Percentiles rank a stretch among this genome's conserved stretches.
phyloP scores from a whole-genome alignment of 2,888 invertebrate genomes.

The Pasiphila rectangulata region DNA sequence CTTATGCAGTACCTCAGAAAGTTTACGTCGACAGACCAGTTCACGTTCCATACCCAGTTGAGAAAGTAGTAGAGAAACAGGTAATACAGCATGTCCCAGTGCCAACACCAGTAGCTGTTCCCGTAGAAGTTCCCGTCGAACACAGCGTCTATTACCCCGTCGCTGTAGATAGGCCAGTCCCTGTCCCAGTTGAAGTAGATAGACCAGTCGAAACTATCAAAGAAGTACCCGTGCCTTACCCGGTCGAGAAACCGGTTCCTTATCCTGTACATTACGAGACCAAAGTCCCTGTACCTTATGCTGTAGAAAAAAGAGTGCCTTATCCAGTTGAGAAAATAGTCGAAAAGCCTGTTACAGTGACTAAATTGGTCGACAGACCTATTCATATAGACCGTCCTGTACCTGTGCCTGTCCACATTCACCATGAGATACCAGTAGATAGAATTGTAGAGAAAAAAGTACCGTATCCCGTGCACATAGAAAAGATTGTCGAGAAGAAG shows the following conservation, averaged over 20 bases:
- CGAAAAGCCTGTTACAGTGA: slow-evolving; percentile 78
- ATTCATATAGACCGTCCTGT: slow-evolving; percentile 65
- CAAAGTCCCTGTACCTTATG: slow-evolving; percentile 74
- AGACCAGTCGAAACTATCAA: slow-evolving; percentile 49
- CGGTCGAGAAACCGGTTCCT: slow-evolving; percentile 74
- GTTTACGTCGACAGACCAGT: slow-evolving; percentile 77
- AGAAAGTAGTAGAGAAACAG: slow-evolving; percentile 78
- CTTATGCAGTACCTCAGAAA: slow-evolving; percentile 73
- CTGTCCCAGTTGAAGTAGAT: slow-evolving; percentile 69
- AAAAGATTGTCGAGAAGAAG: slow-evolving; percentile 74
- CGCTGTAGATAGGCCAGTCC: slow-evolving; percentile 64
- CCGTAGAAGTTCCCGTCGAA: slow-evolving; percentile 61
- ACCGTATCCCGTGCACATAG: slow-evolving; percentile 65
- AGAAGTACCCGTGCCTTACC: slow-evolving; percentile 71
- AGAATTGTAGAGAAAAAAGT: slow-evolving; percentile 75
- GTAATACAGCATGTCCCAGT: slow-evolving; percentile 61
- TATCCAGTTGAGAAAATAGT: slow-evolving; percentile 71
- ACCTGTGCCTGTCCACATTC: slow-evolving; percentile 58
- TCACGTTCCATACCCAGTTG: slow-evolving; percentile 73
- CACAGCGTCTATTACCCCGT: slow-evolving; percentile 61
- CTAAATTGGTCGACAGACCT: slow-evolving; percentile 68
- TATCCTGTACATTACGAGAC: slow-evolving; percentile 68
- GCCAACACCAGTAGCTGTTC: slow-evolving; percentile 69
- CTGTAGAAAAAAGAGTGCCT: slow-evolving; percentile 75
- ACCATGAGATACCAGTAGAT: slow-evolving; percentile 75